Evolutionary conservation across 35 echinoderm and acorn worm genomes (phyloP).

Genomic region (Hemicentrotus pulcherrimus): DNA sequence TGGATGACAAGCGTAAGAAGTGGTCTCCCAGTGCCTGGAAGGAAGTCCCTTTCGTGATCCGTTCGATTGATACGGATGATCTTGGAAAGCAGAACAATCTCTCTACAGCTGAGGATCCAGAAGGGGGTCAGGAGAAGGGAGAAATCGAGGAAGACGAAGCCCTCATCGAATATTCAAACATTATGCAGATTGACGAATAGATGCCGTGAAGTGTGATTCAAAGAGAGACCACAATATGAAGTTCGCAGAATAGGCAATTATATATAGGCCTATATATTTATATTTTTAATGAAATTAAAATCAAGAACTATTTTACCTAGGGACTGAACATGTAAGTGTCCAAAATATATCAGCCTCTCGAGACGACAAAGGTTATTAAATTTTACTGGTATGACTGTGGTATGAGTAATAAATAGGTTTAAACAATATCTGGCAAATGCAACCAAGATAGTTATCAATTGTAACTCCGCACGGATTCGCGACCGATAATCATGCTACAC

Average conservation of each 20-base stretch:
- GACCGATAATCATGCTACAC: no score
- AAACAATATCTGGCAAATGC: no score
- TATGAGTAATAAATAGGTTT: no score
- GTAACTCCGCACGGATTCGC: no score
- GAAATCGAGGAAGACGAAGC: not conserved
- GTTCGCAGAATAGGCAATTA: not conserved
- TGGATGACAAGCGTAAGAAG: not conserved
- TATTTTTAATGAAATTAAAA: no score
- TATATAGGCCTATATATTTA: no score
- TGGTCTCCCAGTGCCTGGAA: constrained; percentile 39
- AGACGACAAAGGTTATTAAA: no score
- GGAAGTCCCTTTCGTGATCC: constrained; percentile 43
- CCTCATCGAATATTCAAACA: not conserved
- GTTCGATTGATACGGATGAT: not conserved
- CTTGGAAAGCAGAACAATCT: not conserved
- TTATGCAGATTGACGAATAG: not conserved
- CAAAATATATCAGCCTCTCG: no score
- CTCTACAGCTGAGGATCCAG: not conserved
- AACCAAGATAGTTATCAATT: no score
- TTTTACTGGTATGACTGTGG: no score
- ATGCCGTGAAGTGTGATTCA: not conserved
- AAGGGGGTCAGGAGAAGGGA: not conserved
- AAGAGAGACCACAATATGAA: not conserved
- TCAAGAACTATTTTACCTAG: no score
- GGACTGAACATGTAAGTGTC: no score